A percentile compares a stretch with the other conserved stretches of the same genome.
Conservation (phyloP, 1,140 invertebrate species). For the Micrasema minimum region DNA sequence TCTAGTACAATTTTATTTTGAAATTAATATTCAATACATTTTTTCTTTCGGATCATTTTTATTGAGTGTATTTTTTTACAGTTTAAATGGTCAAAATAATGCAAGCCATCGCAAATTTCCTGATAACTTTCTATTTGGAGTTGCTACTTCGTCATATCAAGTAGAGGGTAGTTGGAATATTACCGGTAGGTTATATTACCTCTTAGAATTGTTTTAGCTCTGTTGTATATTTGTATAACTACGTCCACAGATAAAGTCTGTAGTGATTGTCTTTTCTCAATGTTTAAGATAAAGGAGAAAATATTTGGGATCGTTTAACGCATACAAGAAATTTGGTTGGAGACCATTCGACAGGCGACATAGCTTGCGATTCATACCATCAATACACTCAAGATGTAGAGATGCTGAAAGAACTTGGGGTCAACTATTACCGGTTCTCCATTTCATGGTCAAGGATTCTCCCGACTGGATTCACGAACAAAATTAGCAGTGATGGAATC, state of each 20-base stretch:
- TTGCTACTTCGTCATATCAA: conserved; percentile 68
- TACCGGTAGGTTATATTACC: no score
- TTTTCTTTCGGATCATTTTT: no score
- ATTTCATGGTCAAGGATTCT: conserved; percentile 66
- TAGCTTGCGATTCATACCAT: conserved; percentile 72
- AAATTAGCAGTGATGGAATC: conserved; percentile 49
- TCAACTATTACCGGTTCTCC: conserved; percentile 64
- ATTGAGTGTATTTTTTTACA: neutral
- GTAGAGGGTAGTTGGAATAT: conserved; percentile 70
- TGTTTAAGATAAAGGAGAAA: conserved; percentile 61
- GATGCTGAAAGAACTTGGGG: conserved; percentile 63
- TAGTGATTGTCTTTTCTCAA: no score
- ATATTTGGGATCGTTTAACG: conserved; percentile 63
- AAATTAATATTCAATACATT: no score
- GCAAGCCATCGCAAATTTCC: conserved; percentile 60
- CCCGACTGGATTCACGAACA: conserved; percentile 59
- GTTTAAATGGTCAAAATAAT: conserved; percentile 4
- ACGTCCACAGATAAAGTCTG: no score
- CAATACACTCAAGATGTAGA: conserved; percentile 68
- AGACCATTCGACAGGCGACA: conserved; percentile 62
- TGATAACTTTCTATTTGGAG: conserved; percentile 66
- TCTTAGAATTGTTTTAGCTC: no score
- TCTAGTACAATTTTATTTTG: no score
- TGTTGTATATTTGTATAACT: no score
- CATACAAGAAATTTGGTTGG: conserved; percentile 57